Percentiles rank a stretch among this genome's conserved stretches.
phyloP scores from a whole-genome alignment of 2,888 invertebrate species.

The Andrena chrysosceles region DNA sequence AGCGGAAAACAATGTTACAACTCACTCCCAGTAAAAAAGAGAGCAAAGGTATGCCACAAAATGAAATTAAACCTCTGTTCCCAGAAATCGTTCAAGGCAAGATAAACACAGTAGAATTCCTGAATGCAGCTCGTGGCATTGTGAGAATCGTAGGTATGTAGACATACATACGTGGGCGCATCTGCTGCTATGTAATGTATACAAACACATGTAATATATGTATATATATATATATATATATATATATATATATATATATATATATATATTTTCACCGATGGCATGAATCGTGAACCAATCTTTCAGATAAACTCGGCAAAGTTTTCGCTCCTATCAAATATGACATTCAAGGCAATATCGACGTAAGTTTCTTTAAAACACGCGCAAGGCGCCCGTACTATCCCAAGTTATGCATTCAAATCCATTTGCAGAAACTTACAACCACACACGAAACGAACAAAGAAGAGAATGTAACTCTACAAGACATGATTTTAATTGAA shows the following conservation, averaged over 20 bases:
- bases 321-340: constrained; percentile 90
- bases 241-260: neutral
- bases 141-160: constrained; percentile 89
- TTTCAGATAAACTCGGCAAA: constrained; percentile 90
- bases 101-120: constrained; percentile 88
- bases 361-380: constrained; percentile 86
- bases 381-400: neutral
- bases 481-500: constrained; percentile 89
- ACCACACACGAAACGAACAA: constrained; percentile 86
- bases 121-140: constrained; percentile 88
- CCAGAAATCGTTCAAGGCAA: constrained; percentile 86
- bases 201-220: constrained; percentile 8
- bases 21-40: neutral
- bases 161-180: neutral
- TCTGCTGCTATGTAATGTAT: neutral
- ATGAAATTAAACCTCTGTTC: constrained; percentile 83
- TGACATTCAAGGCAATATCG: constrained; percentile 92
- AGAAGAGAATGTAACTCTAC: constrained; percentile 87
- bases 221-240: neutral
- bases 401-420: neutral
- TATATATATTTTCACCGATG: neutral
- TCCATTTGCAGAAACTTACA: constrained; percentile 87
- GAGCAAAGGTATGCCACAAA: constrained; percentile 55
- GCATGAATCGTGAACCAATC: neutral
- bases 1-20: constrained; percentile 22